These are phyloP conservation scores for Antechinus flavipes DNA, from an alignment of 2,113 vertebrate species.

Conservation along the genomic window DNA sequence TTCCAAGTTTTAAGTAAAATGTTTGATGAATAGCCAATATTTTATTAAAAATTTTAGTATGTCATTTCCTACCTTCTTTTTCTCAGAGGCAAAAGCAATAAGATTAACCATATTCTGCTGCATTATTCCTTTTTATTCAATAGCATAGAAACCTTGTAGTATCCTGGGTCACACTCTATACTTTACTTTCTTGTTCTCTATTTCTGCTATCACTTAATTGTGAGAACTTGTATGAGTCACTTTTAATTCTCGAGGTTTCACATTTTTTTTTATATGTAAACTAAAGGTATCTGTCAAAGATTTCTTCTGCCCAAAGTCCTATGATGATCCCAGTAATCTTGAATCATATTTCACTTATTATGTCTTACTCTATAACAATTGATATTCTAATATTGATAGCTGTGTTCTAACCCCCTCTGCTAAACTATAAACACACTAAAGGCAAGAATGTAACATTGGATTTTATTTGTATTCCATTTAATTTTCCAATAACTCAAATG, in stretches of 20 bases:
- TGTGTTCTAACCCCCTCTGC: neutral
- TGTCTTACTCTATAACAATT: neutral
- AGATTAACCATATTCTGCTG: neutral
- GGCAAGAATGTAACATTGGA: neutral
- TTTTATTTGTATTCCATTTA: neutral
- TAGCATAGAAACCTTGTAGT: neutral
- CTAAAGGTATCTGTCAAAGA: neutral
- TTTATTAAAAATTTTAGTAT: neutral
- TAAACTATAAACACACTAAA: neutral
- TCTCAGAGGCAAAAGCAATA: neutral
- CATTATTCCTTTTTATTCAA: neutral
- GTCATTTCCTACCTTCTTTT: neutral
- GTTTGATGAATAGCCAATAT: neutral
- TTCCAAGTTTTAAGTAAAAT: neutral
- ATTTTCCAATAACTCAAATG: neutral
- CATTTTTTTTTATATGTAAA: neutral
- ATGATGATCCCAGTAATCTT: neutral
- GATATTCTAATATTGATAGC: neutral
- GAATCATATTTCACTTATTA: neutral
- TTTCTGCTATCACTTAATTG: neutral
- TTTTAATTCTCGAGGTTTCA: neutral
- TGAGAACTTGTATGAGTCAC: neutral
- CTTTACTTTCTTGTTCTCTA: neutral
- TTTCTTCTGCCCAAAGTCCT: neutral
- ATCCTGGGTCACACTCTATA: neutral